Evolutionary conservation across 2,113 vertebrate species (phyloP), one percentile per base, ranked within the genome.

Genomic region (Chloebia gouldiae): DNA sequence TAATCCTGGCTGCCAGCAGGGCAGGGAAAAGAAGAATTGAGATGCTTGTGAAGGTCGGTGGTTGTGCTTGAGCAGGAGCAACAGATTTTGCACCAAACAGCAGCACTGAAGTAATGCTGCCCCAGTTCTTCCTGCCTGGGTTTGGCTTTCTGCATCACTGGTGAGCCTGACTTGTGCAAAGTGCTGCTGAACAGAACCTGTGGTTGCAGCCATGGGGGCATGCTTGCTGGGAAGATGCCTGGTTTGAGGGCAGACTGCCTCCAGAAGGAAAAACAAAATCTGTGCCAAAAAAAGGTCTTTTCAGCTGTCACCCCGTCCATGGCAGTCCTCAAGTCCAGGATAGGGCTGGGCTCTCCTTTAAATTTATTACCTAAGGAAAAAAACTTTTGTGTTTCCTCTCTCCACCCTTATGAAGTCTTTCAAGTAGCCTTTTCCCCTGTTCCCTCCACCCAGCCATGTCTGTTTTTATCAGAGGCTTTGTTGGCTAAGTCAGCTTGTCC

Each of bases 301-400:
- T 50, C 0, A 3, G 16, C 49, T 45, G 60, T 81, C 72, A 37
- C 40, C 44, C 4, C 21, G 28, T 15, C n/a, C 2, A 0, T 0
- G 1, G 33, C 2, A 0, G n/a, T 82, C 19, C 33, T 31, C 0
- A 1, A 66, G 57, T 33, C 47, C 4, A 2, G n/a, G 69, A 86
- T 40, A 76, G 33, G 70, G 70, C 45, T 87, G 75, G 54, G 51
- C 30, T 3, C 47, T 86, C 17, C 69, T 84, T 28, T 68, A 33
- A 30, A 39, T 65, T 33, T 61, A 49, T 79, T 90, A 23, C 57
- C 19, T 51, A 22, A 28, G 42, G 54, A 27, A 35, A 90, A 76
- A 60, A 47, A 0, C 3, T 9, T 47, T n/a, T 64, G 4, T 56
- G 9, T 84, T 92, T 96, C 88, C 51, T 89, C 35, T 87, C 44